Evolutionary conservation across 2,888 invertebrate species (phyloP), one percentile per base, ranked within the genome.

Genomic region (Ennomos quercinarius): DNA sequence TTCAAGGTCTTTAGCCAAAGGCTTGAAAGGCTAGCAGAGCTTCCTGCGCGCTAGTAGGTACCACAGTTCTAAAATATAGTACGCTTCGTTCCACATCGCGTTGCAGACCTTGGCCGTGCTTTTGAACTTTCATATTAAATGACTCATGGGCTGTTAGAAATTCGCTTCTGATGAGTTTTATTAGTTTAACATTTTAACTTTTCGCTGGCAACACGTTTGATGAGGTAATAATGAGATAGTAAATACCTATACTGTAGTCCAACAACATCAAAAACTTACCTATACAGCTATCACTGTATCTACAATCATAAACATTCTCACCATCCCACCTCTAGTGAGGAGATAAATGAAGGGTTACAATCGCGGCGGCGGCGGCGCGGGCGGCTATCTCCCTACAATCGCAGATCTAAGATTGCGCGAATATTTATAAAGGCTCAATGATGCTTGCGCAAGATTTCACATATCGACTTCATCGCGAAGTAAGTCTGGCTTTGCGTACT

Each of bases 51-150:
- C 54, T 36, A 36, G 50, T 17, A 17, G n/a, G n/a, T n/a, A n/a
- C n/a, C n/a, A n/a, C n/a, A n/a, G n/a, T n/a, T n/a, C n/a, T n/a
- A n/a, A n/a, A n/a, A n/a, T n/a, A n/a, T n/a, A n/a, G n/a, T 55
- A 62, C 63, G 66, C 49, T 64, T 49, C 64, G 65, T 68, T 68
- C 61, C 66, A 66, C 66, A 56, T 60, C 52, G 54, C 56, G 45
- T 49, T 49, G 27, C 60, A 53, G 56, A 49, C 66, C 56, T 63
- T 59, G 57, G 34, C 2, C 42, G 43, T 62, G 59, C 61, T 63
- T 56, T 63, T 63, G 50, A 63, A 66, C 63, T 63, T 52, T 53
- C 60, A 37, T 52, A 12, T 27, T 27, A 27, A 27, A 27, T 17
- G 13, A 48, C 5, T 36, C 40, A 42, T 45, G 12, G 41, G 43